phyloP scores from a whole-genome alignment of 2,797 vertebrate genomes.

The Hyperoplus lanceolatus region DNA sequence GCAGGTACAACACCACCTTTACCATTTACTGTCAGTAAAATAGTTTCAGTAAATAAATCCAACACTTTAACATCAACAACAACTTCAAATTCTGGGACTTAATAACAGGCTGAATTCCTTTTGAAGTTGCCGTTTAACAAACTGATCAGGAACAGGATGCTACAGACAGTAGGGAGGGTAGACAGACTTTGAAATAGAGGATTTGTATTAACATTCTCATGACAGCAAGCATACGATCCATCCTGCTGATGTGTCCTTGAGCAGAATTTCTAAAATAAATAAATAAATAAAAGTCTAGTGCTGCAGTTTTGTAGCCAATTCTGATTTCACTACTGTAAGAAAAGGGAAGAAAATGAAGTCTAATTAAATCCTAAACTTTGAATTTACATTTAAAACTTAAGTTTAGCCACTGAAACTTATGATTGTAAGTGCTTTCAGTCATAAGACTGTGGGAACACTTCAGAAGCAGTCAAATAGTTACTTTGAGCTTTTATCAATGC shows the following conservation, averaged over 20 bases:
- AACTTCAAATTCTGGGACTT: too few species aligned
- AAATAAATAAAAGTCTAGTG: background rate
- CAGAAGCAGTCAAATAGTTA: background rate
- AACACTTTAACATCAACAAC: too few species aligned
- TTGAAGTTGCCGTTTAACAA: too few species aligned
- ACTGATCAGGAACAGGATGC: too few species aligned
- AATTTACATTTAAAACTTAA: background rate
- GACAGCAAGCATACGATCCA: background rate
- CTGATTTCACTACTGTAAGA: background rate
- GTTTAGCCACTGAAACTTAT: background rate
- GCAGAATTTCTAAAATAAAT: background rate
- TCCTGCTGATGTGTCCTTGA: background rate
- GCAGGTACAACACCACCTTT: background rate
- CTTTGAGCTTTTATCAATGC: too few species aligned
- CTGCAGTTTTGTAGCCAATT: background rate
- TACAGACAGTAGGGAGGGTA: too few species aligned
- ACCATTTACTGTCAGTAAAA: background rate
- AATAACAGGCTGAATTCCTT: too few species aligned
- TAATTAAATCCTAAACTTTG: background rate
- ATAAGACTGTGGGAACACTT: background rate
- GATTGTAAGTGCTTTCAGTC: background rate
- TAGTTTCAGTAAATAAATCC: too few species aligned
- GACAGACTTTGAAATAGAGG: background rate
- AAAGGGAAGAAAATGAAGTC: background rate
- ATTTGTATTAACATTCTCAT: background rate